phyloP scores from a whole-genome alignment of 2,113 vertebrate species.

The Saimiri boliviensis region DNA sequence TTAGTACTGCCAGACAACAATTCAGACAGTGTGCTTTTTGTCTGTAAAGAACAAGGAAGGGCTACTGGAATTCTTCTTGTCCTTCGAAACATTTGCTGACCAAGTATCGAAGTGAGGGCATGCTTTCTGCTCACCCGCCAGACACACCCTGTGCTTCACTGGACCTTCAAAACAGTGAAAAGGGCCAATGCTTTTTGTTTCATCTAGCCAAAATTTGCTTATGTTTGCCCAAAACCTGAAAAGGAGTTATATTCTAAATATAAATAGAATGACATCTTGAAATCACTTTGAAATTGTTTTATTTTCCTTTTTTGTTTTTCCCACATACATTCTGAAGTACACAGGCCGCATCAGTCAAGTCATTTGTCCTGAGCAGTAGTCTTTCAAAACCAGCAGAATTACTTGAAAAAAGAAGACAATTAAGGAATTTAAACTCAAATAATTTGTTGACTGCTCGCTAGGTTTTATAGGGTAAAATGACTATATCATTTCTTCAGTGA shows the following conservation, averaged over 20 bases:
- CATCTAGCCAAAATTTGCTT: not conserved
- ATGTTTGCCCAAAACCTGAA: not conserved
- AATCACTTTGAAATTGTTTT: not conserved
- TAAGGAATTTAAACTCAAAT: not conserved
- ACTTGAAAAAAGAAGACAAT: not conserved
- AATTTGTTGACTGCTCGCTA: not conserved
- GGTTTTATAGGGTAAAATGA: not conserved
- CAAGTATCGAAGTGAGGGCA: not conserved
- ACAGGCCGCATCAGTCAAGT: not conserved
- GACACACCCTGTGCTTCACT: not conserved
- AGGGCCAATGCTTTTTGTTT: not conserved
- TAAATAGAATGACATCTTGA: not conserved
- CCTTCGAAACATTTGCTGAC: not conserved
- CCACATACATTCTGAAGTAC: not conserved
- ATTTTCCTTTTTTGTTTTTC: not conserved
- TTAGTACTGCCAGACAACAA: not conserved
- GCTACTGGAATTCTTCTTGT: not conserved
- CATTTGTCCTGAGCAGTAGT: not conserved
- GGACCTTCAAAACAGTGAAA: not conserved
- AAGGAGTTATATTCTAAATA: not conserved
- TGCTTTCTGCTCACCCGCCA: not conserved
- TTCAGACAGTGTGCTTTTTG: not conserved
- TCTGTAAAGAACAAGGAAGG: not conserved
- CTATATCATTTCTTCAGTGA: not conserved
- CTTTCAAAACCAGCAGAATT: not conserved